Percentiles rank a stretch among this genome's conserved stretches.
Evolutionary conservation across 2,797 vertebrate species (phyloP).

Genomic region (Margarornis squamiger): DNA sequence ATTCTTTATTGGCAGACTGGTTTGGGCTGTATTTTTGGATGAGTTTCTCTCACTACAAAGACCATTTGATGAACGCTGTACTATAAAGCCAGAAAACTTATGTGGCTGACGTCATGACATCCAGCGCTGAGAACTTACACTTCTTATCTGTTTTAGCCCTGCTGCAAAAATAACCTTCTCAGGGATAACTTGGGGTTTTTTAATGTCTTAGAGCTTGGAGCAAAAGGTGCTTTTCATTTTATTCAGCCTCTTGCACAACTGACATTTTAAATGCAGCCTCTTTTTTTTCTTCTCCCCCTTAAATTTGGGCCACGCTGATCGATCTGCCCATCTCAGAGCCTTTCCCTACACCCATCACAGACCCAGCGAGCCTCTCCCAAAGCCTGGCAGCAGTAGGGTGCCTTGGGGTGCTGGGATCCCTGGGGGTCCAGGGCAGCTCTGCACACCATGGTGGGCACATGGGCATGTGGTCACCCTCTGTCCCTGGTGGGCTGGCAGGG

Average conservation of each 20-base stretch:
- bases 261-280: not conserved
- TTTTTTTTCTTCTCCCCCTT: not conserved
- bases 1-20: not conserved
- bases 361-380: rapidly evolving
- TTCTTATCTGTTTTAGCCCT: not conserved
- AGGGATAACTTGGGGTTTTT: rapidly evolving
- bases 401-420: not conserved
- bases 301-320: not conserved
- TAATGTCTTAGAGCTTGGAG: not conserved
- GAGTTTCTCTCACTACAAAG: not conserved
- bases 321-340: not conserved
- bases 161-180: constrained; percentile 1
- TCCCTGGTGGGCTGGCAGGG: not conserved
- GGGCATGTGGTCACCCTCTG: rapidly evolving
- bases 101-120: not conserved
- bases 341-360: rapidly evolving
- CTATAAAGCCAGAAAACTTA: not conserved
- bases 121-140: not conserved
- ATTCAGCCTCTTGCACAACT: not conserved
- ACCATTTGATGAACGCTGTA: not conserved
- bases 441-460: rapidly evolving
- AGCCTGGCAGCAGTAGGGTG: not conserved
- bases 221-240: not conserved
- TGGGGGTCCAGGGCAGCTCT: not conserved
- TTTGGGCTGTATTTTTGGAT: not conserved